A percentile compares a stretch with the other conserved stretches of the same genome.
Conservation (phyloP, 92 coral and sea anemone genomes). For the Siderastrea siderea region DNA sequence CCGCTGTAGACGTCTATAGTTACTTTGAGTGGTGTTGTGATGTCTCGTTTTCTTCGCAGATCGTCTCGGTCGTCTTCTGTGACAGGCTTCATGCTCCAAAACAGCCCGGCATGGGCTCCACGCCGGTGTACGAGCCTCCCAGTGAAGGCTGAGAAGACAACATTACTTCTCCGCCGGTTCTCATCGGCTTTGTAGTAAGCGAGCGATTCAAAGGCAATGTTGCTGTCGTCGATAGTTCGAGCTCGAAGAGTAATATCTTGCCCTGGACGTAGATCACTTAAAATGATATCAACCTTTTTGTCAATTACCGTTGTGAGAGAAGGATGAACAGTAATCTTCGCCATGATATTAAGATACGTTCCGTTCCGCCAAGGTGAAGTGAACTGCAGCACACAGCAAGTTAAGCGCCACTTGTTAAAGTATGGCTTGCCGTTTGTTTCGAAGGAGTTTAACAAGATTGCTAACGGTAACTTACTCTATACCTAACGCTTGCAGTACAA, state of each 20-base stretch:
- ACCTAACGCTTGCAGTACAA: too few relatives aligned
- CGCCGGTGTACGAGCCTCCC: constrained; percentile 56
- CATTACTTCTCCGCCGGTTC: constrained; percentile 41
- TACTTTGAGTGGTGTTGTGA: constrained; percentile 37
- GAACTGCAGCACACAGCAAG: too few relatives aligned
- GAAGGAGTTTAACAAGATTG: too few relatives aligned
- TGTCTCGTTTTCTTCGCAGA: constrained; percentile 36
- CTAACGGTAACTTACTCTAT: too few relatives aligned
- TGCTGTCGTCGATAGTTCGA: constrained; percentile 42
- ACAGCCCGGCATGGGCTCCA: constrained; percentile 56
- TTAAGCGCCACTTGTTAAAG: too few relatives aligned
- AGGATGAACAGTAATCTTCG: background rate
- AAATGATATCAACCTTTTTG: constrained; percentile 29
- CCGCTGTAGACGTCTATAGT: constrained; percentile 34
- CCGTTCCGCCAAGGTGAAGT: too few relatives aligned
- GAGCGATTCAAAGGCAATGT: constrained; percentile 40
- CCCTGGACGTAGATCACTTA: constrained; percentile 20
- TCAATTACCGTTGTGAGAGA: constrained; percentile 36
- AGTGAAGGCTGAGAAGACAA: constrained; percentile 39
- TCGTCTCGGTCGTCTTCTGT: constrained; percentile 17
- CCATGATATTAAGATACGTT: too few relatives aligned
- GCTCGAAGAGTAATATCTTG: constrained; percentile 42
- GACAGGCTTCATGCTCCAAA: constrained; percentile 55
- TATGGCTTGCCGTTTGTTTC: too few relatives aligned
- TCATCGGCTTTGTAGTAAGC: constrained; percentile 50